Percentiles rank a stretch among this genome's conserved stretches.
phyloP scores from a whole-genome alignment of 2,797 vertebrate genomes.

The Danio albolineatus region DNA sequence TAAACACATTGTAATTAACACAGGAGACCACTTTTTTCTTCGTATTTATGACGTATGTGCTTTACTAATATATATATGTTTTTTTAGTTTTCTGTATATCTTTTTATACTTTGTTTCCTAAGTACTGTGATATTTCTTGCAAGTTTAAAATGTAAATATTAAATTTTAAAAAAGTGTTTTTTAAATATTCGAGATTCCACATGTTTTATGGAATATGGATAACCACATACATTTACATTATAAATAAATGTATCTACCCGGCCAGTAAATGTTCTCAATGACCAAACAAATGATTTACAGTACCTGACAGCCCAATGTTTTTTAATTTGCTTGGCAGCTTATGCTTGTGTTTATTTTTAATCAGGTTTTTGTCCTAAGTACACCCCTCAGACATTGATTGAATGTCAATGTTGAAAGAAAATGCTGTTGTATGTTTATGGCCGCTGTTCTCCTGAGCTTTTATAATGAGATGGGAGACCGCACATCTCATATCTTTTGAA shows the following conservation, averaged over 20 bases:
- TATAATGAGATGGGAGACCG: conserved; percentile 58
- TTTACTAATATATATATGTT: no score
- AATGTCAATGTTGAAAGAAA: conserved; percentile 51
- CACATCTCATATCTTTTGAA: conserved; percentile 62
- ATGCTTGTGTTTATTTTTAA: conserved; percentile 32
- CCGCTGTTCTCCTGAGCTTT: conserved; percentile 31
- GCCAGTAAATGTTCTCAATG: not conserved
- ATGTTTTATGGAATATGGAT: conserved; percentile 16
- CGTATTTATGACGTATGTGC: no score
- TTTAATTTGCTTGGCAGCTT: conserved; percentile 13
- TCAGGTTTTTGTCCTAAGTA: not conserved
- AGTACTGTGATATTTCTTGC: no score
- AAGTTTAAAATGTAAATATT: no score
- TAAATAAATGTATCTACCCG: not conserved
- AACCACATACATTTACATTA: not conserved
- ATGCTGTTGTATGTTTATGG: conserved; percentile 39
- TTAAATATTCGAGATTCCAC: not conserved
- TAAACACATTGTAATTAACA: no score
- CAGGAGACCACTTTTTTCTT: no score
- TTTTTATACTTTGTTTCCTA: no score
- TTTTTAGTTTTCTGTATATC: no score
- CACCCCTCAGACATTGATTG: conserved; percentile 48
- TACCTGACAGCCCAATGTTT: not conserved
- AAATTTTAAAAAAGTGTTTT: no score
- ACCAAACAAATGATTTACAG: not conserved